Conservation (phyloP, 2,888 invertebrate genomes). For the Drosophila mimetica region DNA sequence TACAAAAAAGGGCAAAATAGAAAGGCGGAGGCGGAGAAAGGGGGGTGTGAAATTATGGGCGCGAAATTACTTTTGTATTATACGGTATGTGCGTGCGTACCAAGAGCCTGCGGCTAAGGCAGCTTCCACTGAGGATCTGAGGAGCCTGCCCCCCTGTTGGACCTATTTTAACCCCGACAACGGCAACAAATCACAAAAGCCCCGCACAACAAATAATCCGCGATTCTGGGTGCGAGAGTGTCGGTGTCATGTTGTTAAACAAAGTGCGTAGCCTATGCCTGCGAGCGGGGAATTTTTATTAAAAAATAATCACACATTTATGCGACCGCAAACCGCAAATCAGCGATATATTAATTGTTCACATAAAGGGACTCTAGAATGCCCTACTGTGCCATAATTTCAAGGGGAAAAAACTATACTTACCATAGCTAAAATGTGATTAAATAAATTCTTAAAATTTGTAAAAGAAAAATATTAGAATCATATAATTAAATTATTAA, state of each 20-base stretch:
- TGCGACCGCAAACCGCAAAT: constrained; percentile 26
- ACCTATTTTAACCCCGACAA: constrained; percentile 77
- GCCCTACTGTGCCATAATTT: background rate
- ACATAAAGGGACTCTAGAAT: constrained; percentile 9
- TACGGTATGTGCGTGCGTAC: constrained; percentile 44
- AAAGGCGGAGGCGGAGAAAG: constrained; percentile 3
- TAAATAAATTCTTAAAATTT: too few species aligned
- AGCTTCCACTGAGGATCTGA: constrained; percentile 14
- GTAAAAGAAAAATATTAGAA: too few species aligned
- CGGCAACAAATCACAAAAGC: constrained; percentile 73
- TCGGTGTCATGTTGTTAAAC: constrained; percentile 74
- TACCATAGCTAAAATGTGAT: too few species aligned
- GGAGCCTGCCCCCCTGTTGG: constrained; percentile 44
- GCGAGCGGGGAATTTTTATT: constrained; percentile 66
- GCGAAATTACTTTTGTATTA: constrained; percentile 77
- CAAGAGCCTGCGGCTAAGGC: constrained; percentile 56
- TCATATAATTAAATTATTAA: too few species aligned
- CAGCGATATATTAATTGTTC: constrained; percentile 36
- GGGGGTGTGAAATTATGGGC: constrained; percentile 44
- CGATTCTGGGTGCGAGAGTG: constrained; percentile 28
- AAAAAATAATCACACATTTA: constrained; percentile 72
- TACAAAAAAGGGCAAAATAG: constrained; percentile 9
- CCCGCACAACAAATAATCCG: constrained; percentile 58
- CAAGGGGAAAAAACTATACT: too few species aligned
- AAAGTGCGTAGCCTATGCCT: constrained; percentile 77